These are phyloP conservation scores for Melanotaenia duboulayi DNA, from an alignment of 2,113 vertebrate species.

Conservation along the genomic window DNA sequence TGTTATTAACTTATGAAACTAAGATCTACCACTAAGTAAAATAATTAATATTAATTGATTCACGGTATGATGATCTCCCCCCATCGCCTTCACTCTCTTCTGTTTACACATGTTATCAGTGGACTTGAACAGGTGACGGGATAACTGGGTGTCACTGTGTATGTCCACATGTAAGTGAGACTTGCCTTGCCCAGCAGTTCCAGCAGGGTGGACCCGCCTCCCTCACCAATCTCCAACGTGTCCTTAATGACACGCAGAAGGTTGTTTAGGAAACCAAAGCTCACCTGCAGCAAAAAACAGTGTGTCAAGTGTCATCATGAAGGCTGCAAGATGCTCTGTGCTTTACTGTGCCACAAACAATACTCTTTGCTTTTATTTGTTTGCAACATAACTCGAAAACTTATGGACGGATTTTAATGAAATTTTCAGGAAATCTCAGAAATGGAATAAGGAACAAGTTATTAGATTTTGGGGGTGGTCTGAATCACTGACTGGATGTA, in stretches of 20 bases:
- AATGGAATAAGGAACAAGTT: no score
- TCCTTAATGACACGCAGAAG: constrained; percentile 83
- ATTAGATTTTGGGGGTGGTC: no score
- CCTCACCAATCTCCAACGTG: constrained; percentile 65
- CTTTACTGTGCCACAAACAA: no score
- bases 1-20: no score
- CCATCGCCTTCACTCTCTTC: no score
- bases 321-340: background rate
- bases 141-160: background rate
- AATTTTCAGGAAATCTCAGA: no score
- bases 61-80: no score
- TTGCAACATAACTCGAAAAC: background rate
- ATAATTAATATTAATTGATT: no score
- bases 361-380: no score
- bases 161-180: constrained; percentile 1
- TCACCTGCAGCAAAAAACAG: constrained; percentile 81
- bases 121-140: background rate
- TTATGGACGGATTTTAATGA: no score
- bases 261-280: constrained; percentile 86
- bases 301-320: constrained; percentile 33
- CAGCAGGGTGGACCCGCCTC: constrained; percentile 77
- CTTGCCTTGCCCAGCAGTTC: constrained; percentile 85
- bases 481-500: no score
- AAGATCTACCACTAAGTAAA: no score
- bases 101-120: constrained; percentile 3